A percentile compares a stretch with the other conserved stretches of the same genome.
Evolutionary conservation across 2,113 vertebrate genomes (phyloP).

Genomic region (Emydocephalus ijimae): DNA sequence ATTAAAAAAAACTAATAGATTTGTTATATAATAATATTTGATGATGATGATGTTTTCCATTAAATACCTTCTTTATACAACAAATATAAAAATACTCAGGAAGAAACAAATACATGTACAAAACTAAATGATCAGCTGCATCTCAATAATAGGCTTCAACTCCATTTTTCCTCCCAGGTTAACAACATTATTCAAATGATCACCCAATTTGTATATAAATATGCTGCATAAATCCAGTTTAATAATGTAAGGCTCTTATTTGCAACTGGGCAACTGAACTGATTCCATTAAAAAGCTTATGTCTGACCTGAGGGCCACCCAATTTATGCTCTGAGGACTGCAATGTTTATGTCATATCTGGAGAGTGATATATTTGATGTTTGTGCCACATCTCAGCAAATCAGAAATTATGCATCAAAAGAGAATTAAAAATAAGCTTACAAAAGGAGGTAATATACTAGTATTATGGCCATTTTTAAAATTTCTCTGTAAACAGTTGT

Average conservation of each 20-base stretch:
- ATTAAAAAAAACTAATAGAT: constrained; percentile 28
- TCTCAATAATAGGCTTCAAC: background rate
- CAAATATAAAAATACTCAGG: constrained; percentile 21
- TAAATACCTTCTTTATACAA: constrained; percentile 17
- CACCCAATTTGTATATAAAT: background rate
- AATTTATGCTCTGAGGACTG: background rate
- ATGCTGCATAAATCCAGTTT: background rate
- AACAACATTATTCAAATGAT: background rate
- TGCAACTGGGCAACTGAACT: background rate
- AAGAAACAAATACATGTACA: background rate
- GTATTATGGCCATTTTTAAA: background rate
- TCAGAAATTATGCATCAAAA: background rate
- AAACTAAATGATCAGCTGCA: background rate
- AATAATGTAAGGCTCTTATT: background rate
- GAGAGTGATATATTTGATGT: background rate
- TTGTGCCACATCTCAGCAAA: background rate
- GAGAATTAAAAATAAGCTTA: background rate
- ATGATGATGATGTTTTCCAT: background rate
- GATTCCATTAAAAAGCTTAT: background rate
- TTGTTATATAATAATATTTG: constrained; percentile 45
- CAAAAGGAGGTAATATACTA: background rate
- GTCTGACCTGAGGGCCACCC: background rate
- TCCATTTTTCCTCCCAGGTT: background rate
- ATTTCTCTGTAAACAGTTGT: background rate
- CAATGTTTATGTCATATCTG: background rate